Base-by-base conservation (phyloP, 2,113 vertebrate genomes). In the Atrichornis clamosus region DNA sequence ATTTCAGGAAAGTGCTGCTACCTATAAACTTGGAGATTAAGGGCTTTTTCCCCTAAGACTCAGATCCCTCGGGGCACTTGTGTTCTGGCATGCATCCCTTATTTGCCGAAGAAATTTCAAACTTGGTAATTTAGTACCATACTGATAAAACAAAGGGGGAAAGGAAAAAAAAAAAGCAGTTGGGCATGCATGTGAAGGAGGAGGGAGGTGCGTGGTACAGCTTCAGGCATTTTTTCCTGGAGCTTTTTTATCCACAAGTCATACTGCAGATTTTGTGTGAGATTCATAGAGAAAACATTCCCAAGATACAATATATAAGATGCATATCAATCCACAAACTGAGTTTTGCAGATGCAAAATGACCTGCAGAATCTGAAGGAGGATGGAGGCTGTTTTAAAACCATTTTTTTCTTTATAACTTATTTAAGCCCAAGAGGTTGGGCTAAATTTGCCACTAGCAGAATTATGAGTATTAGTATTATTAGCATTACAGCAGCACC, bases 11-110 rank as follows among this genome's bases (percentile, higher is more conserved):
- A 84, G 88, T 95, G 93, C 90, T 89, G 60, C 85, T 93, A 86
- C 87, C 93, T 97, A 87, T 95, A 97, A 97, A 93, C 89, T 94
- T 82, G 74, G 90, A 95, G 97, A 97, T 97, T 97, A 97, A 97
- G 81, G 87, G 90, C 56, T 75, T 96, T 96, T 95, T 41, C 85
- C 77, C 90, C 65, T 49, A 94, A 95, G 80, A 96, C 82, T 88
- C 47, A 72, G 78, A 91, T 89, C 96, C 82, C 96, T 78, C 33
- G 3, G 87, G 85, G 93, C 91, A 84, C 86, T 96, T 96, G 65
- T 96, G 86, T 94, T 97, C 96, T 96, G 94, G 76, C 94, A 87
- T 95, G 92, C 84, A 93, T 91, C 90, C 96, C 89, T 97, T 97
- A 93, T 96, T 97, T 96, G 78, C 86, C 72, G 63, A 94, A 96